Evolutionary conservation across 2,113 vertebrate genomes (phyloP), one percentile per base, ranked within the genome.

Genomic region (Erinaceus europaeus): DNA sequence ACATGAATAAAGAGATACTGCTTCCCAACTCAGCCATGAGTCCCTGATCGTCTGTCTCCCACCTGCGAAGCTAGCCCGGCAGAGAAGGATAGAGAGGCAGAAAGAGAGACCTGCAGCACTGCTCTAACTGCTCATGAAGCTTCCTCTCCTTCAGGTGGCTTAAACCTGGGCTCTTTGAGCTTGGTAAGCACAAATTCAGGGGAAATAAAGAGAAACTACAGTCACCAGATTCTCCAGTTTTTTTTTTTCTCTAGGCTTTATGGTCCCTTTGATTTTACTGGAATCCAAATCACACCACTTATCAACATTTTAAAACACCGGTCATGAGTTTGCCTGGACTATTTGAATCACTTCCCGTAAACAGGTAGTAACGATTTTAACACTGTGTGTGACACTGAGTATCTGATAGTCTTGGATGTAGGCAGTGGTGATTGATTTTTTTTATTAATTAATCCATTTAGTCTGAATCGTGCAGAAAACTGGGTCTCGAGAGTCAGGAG

Each of bases 251-350:
- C 34, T 52, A 72, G 53, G 5, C 38, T 91, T 90, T 74, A 79
- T 67, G 64, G 73, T 59, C 59, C 61, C 36, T 74, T 91, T 64
- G 69, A 71, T 95, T 94, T 96, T 92, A 91, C 79, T 84, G 55
- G 91, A 94, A 95, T 86, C 62, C 0, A 91, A 88, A 12, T 78
- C 89, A 92, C 53, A 67, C 76, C 94, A 92, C 36, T 94, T 93
- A 91, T 57, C 84, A 83, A 5, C 62, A 82, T 83, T 94, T 95
- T 64, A 83, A 94, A 95, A 91, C 64, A 71, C 42, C 59, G 74
- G 65, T 72, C 52, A 90, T 88, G 79, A 95, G 57, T 89, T 62
- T 86, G 59, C 29, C 93, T 55, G 83, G 73, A 76, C 6, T 0
- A 2, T 78, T 85, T 73, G 78, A 84, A 48, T 75, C 79, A 50